A percentile compares a stretch with the other conserved stretches of the same genome.
These are phyloP conservation scores for Drosophila differens DNA, from an alignment of 2,888 invertebrate species.

Conservation along the genomic window DNA sequence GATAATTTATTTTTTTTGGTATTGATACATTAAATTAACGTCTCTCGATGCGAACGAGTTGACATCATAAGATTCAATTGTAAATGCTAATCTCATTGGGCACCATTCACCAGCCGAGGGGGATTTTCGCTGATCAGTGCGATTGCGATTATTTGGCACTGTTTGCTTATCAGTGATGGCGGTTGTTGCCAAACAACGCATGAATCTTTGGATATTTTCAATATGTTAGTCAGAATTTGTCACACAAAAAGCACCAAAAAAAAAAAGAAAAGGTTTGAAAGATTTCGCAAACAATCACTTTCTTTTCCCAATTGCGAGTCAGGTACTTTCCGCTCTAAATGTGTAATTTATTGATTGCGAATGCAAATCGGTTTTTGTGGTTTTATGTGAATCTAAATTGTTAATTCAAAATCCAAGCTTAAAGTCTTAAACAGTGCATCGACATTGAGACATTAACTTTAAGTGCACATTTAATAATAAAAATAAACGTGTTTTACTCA, in stretches of 20 bases:
- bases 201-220: slow-evolving; percentile 57
- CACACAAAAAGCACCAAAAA: background rate
- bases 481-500: background rate
- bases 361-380: slow-evolving; percentile 5
- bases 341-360: slow-evolving; percentile 14
- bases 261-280: slow-evolving; percentile 4
- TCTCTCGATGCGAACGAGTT: slow-evolving; percentile 39
- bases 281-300: slow-evolving; percentile 28
- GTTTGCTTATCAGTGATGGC: slow-evolving; percentile 64
- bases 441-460: slow-evolving; percentile 8
- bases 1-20: background rate
- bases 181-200: slow-evolving; percentile 36
- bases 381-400: background rate
- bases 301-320: slow-evolving; percentile 30
- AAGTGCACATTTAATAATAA: background rate
- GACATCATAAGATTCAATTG: slow-evolving; percentile 61
- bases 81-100: slow-evolving; percentile 46
- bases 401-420: background rate
- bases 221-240: slow-evolving; percentile 54
- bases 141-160: slow-evolving; percentile 21
- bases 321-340: slow-evolving; percentile 21
- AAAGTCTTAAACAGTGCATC: slow-evolving; percentile 10
- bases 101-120: slow-evolving; percentile 18
- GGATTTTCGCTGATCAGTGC: slow-evolving; percentile 21
- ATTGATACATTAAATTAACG: slow-evolving; percentile 58